Base-by-base conservation (phyloP, 1,140 invertebrate species). In the Drosophila seguyi region DNA sequence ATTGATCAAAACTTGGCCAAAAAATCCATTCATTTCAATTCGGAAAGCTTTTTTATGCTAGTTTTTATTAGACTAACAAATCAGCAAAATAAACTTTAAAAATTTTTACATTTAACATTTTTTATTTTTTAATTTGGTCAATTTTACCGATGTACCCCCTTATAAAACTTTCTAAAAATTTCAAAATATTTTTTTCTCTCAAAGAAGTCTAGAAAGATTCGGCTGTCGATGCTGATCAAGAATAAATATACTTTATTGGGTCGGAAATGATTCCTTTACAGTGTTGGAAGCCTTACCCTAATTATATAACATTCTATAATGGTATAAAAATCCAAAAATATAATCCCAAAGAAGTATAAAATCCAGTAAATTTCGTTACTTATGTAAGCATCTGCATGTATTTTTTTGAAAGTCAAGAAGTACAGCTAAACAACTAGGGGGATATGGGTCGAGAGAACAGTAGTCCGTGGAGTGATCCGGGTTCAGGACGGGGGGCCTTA, bases 331-430 rank as follows among this genome's bases (percentile, higher is more conserved):
- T n/a, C 10, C 25, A n/a, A 7, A n/a, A 11, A 14, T 10, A 16
- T 11, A 27, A 29, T 5, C 47, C 10, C 16, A 20, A 34, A 52
- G 3, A 34, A 14, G 6, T 52, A 11, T 4, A 29, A 25, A 29
- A 13, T 25, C 1, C 7, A 27, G n/a, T 47, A 1, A 29, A 11
- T 50, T 50, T 50, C 47, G 47, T 50, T 66, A 75, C 48, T 76
- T 41, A 34, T 67, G 16, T 59, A 76, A 55, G 74, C 74, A 77
- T 18, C 38, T 76, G 74, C 74, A 76, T 68, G 20, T 76, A 74
- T 75, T 75, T 68, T 59, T 48, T 48, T 68, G 47, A 76, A 67
- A 75, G 39, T 66, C 73, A 52, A 75, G 55, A 60, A 67, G 52
- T 36, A 77, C 41, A 55, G 61, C 63, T 76, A 68, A 42, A 47